These are phyloP conservation scores for Pogonus chalceus DNA, from an alignment of 1,140 invertebrate genomes.

Conservation along the genomic window DNA sequence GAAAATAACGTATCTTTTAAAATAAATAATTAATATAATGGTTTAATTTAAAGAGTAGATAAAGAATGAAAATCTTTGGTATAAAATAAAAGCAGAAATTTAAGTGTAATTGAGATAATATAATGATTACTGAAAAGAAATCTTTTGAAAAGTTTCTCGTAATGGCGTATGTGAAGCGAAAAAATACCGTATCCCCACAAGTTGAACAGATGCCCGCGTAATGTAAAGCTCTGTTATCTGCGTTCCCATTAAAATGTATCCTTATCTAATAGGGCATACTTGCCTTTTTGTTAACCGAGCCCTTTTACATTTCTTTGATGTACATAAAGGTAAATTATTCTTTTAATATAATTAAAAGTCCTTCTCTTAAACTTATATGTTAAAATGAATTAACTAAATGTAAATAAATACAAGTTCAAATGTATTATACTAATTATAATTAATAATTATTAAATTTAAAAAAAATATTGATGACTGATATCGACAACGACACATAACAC, in stretches of 20 bases:
- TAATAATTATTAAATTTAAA: background rate
- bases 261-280: background rate
- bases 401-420: no score
- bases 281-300: background rate
- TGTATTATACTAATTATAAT: no score
- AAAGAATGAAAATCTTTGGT: no score
- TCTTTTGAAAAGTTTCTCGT: no score
- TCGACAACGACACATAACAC: background rate
- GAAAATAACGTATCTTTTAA: no score
- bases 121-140: no score
- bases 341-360: background rate
- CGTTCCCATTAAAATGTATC: background rate
- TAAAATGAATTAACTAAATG: no score
- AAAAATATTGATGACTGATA: background rate
- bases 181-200: background rate
- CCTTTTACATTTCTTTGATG: background rate
- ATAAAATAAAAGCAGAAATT: no score
- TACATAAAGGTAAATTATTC: background rate
- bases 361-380: background rate
- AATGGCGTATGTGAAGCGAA: background rate
- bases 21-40: no score
- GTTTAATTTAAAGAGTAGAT: no score
- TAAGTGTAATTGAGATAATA: no score
- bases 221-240: background rate
- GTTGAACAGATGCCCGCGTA: background rate